Conservation (phyloP, 2,113 vertebrate species). For the Perca schrenkii region DNA sequence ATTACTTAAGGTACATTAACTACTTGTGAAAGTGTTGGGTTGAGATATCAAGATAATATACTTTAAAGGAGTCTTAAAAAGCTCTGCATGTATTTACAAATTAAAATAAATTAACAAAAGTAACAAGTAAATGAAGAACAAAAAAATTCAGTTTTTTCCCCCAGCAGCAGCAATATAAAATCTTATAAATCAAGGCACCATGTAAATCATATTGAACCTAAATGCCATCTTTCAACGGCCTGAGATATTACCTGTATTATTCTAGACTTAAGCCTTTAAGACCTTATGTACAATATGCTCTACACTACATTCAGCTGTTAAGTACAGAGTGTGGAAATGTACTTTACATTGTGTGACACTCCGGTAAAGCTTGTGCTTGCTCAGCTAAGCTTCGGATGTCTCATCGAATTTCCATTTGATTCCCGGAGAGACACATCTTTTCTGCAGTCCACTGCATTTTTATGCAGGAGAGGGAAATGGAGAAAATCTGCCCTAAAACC, state of each 20-base stretch:
- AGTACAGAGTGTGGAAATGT: slow-evolving; percentile 78
- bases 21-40: neutral
- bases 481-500: slow-evolving; percentile 70
- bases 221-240: slow-evolving; percentile 49
- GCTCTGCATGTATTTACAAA: slow-evolving; percentile 31
- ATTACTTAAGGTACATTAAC: neutral
- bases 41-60: neutral
- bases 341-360: slow-evolving; percentile 80
- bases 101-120: neutral
- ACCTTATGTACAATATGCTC: slow-evolving; percentile 70
- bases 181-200: slow-evolving; percentile 38
- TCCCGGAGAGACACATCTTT: slow-evolving; percentile 59
- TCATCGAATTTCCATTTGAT: slow-evolving; percentile 80
- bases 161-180: slow-evolving; percentile 9
- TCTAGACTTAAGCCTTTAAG: slow-evolving; percentile 75
- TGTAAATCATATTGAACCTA: slow-evolving; percentile 53
- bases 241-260: slow-evolving; percentile 68
- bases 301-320: slow-evolving; percentile 74
- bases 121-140: neutral
- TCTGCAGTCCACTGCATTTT: slow-evolving; percentile 77
- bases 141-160: slow-evolving; percentile 16
- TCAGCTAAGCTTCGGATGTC: slow-evolving; percentile 81
- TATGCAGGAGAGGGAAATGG: slow-evolving; percentile 21
- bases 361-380: slow-evolving; percentile 77
- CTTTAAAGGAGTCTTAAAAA: neutral